A percentile compares a stretch with the other conserved stretches of the same genome.
Conservation (phyloP, 2,113 vertebrate genomes). For the Vireo altiloquus region DNA sequence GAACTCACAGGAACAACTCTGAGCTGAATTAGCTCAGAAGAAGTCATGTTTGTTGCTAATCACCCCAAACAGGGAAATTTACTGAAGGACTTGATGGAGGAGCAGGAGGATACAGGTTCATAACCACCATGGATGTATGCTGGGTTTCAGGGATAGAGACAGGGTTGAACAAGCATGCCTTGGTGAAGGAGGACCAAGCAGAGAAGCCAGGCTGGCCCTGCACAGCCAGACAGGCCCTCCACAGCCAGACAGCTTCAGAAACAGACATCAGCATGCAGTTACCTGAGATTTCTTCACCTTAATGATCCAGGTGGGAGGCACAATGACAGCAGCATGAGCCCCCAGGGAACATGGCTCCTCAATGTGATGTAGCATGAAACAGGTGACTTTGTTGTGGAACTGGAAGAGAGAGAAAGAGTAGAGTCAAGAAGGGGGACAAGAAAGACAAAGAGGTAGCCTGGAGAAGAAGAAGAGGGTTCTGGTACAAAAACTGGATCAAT, state of each 20-base stretch:
- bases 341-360: conserved; percentile 96
- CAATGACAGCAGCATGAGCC: conserved; percentile 93
- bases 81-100: neutral
- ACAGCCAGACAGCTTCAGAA: conserved; percentile 51
- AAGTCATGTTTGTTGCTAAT: neutral
- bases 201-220: conserved; percentile 30
- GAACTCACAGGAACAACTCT: neutral
- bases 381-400: conserved; percentile 99
- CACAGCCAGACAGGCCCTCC: conserved; percentile 6
- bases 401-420: conserved; percentile 50
- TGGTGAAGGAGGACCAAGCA: neutral
- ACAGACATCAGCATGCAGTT: conserved; percentile 70
- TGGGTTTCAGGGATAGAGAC: neutral
- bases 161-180: conserved; percentile 41
- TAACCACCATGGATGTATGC: conserved; percentile 16
- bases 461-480: neutral
- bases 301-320: conserved; percentile 98
- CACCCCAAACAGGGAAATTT: neutral
- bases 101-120: neutral
- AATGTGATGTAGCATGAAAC: conserved; percentile 98
- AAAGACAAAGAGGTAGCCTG: neutral
- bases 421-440: neutral
- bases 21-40: neutral
- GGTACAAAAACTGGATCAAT: neutral
- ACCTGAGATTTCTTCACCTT: conserved; percentile 99